Evolutionary conservation across 1,140 invertebrate genomes (phyloP).

Genomic region (Medauroidea extradentata): DNA sequence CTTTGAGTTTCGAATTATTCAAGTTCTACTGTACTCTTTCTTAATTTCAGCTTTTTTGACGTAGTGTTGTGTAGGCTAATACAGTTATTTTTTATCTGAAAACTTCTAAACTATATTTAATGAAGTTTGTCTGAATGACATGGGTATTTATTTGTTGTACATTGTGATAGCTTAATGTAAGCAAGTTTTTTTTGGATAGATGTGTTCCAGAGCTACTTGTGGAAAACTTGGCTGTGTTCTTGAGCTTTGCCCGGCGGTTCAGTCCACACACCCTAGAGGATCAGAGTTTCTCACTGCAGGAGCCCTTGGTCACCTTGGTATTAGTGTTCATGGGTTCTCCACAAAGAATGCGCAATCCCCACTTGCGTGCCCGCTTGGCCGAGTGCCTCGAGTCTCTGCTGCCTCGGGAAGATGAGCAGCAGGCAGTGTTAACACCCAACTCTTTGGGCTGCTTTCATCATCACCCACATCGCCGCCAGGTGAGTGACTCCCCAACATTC

Average conservation of each 20-base stretch:
- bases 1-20: too few relatives aligned
- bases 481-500: too few relatives aligned
- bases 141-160: too few relatives aligned
- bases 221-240: conserved; percentile 78
- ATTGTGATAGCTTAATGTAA: neutral
- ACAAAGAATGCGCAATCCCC: conserved; percentile 82
- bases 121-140: too few relatives aligned
- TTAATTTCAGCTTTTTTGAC: too few relatives aligned
- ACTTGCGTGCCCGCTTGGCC: conserved; percentile 83
- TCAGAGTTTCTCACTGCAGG: conserved; percentile 53
- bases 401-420: conserved; percentile 58
- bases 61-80: too few relatives aligned
- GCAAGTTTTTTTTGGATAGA: conserved; percentile 43
- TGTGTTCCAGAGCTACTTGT: conserved; percentile 88
- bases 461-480: conserved; percentile 66
- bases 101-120: too few relatives aligned
- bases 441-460: conserved; percentile 57
- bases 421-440: conserved; percentile 48
- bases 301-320: conserved; percentile 67
- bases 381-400: conserved; percentile 82
- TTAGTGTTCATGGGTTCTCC: conserved; percentile 63
- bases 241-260: conserved; percentile 66
- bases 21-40: too few relatives aligned
- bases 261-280: conserved; percentile 57
- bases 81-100: too few relatives aligned